A percentile compares a stretch with the other conserved stretches of the same genome.
These are phyloP conservation scores for Nannoperca australis DNA, from an alignment of 2,797 vertebrate genomes.

Conservation along the genomic window DNA sequence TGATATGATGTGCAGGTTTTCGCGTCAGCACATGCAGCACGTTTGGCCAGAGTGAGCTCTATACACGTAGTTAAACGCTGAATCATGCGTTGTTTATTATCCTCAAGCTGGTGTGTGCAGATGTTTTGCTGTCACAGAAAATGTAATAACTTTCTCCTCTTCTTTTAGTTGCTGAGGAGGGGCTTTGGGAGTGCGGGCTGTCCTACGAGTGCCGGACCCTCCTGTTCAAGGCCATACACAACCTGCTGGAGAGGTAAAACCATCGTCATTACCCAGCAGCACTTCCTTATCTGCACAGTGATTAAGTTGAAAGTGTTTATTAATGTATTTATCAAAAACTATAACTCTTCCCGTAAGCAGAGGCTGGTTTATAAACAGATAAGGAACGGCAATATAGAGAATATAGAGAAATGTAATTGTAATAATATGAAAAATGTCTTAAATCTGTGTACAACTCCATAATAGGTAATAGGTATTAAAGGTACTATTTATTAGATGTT, in stretches of 20 bases:
- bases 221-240: constrained; percentile 99
- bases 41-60: constrained; percentile 59
- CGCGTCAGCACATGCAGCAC: constrained; percentile 59
- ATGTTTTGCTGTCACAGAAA: constrained; percentile 48
- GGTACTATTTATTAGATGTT: background rate
- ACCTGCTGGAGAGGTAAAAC: constrained; percentile 96
- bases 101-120: constrained; percentile 52
- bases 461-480: background rate
- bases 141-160: constrained; percentile 29
- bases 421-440: background rate
- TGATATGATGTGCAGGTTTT: constrained; percentile 55
- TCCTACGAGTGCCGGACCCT: constrained; percentile 97
- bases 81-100: constrained; percentile 59
- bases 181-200: constrained; percentile 96
- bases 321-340: background rate
- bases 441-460: background rate
- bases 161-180: constrained; percentile 94
- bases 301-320: background rate
- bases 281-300: constrained; percentile 15
- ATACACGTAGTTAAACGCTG: constrained; percentile 49
- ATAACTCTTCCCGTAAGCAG: background rate
- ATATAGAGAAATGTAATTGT: background rate
- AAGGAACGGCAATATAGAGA: background rate
- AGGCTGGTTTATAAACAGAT: background rate
- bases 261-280: background rate